Percentiles rank a stretch among this genome's conserved stretches.
Evolutionary conservation across 2,113 vertebrate genomes (phyloP).

Genomic region (Percina caprodes): DNA sequence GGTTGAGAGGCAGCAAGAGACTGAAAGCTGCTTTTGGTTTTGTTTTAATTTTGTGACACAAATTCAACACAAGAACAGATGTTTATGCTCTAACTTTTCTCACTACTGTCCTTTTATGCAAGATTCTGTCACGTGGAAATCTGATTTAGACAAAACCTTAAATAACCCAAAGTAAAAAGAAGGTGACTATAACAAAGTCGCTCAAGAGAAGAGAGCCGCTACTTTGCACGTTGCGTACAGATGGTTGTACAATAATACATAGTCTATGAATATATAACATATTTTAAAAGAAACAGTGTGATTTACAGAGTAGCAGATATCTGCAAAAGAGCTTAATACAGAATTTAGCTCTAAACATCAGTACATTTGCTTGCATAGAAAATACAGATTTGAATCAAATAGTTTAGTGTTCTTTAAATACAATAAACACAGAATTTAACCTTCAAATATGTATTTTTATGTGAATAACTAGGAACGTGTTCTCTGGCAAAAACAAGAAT

Average conservation of each 20-base stretch:
- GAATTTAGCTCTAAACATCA: background rate
- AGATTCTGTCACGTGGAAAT: background rate
- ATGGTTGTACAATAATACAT: background rate
- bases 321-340: background rate
- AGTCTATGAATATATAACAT: no score
- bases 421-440: background rate
- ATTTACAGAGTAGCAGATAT: background rate
- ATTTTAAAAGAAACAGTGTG: background rate
- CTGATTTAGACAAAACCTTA: no score
- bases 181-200: background rate
- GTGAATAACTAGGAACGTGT: background rate
- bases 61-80: background rate
- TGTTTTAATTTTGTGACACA: background rate
- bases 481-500: background rate
- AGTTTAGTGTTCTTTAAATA: background rate
- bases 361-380: background rate
- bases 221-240: background rate
- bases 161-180: background rate
- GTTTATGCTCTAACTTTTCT: background rate
- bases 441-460: no score
- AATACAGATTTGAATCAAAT: background rate
- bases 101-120: background rate
- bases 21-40: background rate
- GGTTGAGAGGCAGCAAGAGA: background rate
- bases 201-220: background rate